Percentiles rank a stretch among this genome's conserved stretches.
These are phyloP conservation scores for Oscheius sp. DNA, from an alignment of 2,888 invertebrate genomes.

Conservation along the genomic window DNA sequence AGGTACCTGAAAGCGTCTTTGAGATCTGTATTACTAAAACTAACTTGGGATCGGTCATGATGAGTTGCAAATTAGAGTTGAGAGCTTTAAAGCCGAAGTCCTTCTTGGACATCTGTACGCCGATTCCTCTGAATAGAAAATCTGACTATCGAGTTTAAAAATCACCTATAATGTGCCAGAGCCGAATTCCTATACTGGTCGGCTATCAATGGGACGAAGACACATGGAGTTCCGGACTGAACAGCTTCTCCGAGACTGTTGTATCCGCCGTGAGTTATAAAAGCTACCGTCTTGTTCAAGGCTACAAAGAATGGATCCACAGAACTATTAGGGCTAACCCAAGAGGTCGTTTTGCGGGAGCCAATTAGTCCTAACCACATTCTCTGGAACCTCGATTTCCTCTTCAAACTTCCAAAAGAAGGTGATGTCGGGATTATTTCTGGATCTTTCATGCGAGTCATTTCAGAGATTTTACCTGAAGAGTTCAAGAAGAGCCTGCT, in stretches of 20 bases:
- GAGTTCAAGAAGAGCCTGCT: constrained; percentile 16
- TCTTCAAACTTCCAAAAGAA: constrained; percentile 40
- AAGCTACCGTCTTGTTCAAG: constrained; percentile 22
- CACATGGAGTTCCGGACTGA: constrained; percentile 26
- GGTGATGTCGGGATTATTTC: constrained; percentile 29
- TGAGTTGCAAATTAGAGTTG: constrained; percentile 6
- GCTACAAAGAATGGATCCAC: background rate
- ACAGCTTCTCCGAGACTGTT: constrained; percentile 39
- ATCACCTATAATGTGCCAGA: constrained; percentile 27
- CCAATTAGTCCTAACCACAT: constrained; percentile 32
- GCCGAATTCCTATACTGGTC: constrained; percentile 29
- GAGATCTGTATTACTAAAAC: no score
- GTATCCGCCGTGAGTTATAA: constrained; percentile 39
- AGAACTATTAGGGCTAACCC: background rate
- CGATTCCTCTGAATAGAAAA: constrained; percentile 8
- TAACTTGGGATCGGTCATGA: constrained; percentile 17
- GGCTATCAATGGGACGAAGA: constrained; percentile 35
- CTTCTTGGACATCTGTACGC: constrained; percentile 18
- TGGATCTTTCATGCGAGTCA: background rate
- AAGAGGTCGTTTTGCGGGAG: constrained; percentile 31
- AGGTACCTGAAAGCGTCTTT: constrained; percentile 6
- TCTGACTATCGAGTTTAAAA: background rate
- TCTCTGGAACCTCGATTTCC: constrained; percentile 31
- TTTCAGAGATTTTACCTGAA: constrained; percentile 6
- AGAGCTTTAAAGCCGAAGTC: constrained; percentile 2